phyloP scores from a whole-genome alignment of 2,888 invertebrate genomes.

The Melolontha melolontha region DNA sequence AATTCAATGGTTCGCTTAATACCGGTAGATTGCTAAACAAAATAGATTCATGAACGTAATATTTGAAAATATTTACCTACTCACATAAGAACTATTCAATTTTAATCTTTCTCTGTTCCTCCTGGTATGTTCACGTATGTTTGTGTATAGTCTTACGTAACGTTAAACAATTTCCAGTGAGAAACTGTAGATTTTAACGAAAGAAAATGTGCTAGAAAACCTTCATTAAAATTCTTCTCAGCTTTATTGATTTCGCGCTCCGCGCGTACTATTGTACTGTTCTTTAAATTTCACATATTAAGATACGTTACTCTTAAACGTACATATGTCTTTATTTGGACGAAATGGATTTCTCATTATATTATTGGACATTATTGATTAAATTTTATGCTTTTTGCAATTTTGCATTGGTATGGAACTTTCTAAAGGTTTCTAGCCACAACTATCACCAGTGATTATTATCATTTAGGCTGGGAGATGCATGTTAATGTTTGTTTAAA shows the following conservation, averaged over 20 bases:
- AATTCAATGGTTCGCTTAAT: slow-evolving; percentile 23
- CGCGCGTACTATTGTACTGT: slow-evolving; percentile 18
- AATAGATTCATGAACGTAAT: slow-evolving; percentile 33
- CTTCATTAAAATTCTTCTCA: slow-evolving; percentile 34
- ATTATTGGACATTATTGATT: slow-evolving; percentile 25
- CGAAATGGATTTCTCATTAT: slow-evolving; percentile 26
- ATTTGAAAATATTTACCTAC: slow-evolving; percentile 27
- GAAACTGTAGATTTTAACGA: slow-evolving; percentile 28
- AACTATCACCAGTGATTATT: background rate
- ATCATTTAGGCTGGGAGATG: no score
- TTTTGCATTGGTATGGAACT: slow-evolving; percentile 13
- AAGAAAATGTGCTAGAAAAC: slow-evolving; percentile 36
- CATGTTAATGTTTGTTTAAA: no score
- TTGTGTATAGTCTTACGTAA: slow-evolving; percentile 11
- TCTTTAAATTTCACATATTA: slow-evolving; percentile 27
- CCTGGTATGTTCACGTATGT: no score
- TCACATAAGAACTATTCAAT: slow-evolving; percentile 19
- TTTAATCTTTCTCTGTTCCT: background rate
- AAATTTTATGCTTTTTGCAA: slow-evolving; percentile 5
- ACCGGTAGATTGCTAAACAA: slow-evolving; percentile 31
- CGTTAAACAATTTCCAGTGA: slow-evolving; percentile 19
- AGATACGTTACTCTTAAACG: slow-evolving; percentile 3
- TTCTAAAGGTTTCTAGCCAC: slow-evolving; percentile 6
- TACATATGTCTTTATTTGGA: slow-evolving; percentile 28
- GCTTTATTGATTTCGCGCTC: slow-evolving; percentile 21